Conservation (phyloP, 2,888 invertebrate genomes). For the Dugesia japonica region DNA sequence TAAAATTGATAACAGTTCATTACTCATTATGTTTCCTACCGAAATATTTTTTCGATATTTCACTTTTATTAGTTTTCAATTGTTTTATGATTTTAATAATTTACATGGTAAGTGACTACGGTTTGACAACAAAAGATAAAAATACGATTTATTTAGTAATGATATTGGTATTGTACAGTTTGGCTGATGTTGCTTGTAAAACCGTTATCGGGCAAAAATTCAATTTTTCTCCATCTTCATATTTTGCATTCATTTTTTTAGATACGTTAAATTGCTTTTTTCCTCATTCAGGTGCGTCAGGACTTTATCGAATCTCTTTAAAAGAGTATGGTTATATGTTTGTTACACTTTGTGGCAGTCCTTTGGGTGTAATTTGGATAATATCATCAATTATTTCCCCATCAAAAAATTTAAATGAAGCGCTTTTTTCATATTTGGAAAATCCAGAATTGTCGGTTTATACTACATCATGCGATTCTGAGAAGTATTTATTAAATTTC, state of each 20-base stretch:
- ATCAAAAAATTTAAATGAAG: background rate
- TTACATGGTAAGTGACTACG: background rate
- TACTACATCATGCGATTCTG: background rate
- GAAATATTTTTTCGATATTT: background rate
- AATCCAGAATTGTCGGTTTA: background rate
- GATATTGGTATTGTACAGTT: background rate
- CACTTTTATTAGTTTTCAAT: background rate
- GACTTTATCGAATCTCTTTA: background rate
- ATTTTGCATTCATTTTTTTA: background rate
- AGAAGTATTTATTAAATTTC: no score
- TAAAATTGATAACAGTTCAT: background rate
- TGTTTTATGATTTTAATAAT: background rate
- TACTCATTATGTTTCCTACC: background rate
- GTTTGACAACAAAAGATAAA: background rate
- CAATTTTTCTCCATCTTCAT: background rate
- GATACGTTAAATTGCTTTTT: no score
- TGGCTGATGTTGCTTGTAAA: background rate
- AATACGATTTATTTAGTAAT: background rate
- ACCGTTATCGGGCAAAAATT: background rate
- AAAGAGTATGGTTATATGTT: background rate
- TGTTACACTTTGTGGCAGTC: background rate
- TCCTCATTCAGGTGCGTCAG: no score
- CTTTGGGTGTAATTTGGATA: background rate
- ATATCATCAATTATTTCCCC: background rate
- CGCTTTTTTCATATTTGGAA: background rate